Conservation (phyloP, 2,888 invertebrate species). For the Amphipyra tragopoginis region DNA sequence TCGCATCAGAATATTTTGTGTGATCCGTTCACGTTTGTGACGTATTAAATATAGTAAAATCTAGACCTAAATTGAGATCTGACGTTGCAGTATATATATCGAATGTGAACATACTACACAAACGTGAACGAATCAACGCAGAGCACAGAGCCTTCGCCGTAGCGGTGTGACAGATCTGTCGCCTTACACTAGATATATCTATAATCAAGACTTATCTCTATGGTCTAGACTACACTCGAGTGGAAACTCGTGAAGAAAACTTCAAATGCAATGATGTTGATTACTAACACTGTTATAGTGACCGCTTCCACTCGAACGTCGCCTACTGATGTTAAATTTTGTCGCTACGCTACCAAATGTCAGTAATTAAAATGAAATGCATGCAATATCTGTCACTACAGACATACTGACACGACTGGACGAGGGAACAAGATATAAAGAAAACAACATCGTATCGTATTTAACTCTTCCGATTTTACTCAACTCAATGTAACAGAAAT, state of each 20-base stretch:
- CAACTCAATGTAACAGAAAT: constrained; percentile 86
- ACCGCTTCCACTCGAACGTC: constrained; percentile 59
- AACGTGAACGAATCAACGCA: constrained; percentile 77
- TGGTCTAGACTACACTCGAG: constrained; percentile 53
- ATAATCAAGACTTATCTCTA: constrained; percentile 79
- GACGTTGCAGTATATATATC: background rate
- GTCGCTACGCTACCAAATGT: constrained; percentile 80
- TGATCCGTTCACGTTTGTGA: constrained; percentile 54
- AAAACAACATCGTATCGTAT: constrained; percentile 86
- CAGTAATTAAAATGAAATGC: constrained; percentile 63
- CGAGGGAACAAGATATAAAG: constrained; percentile 79
- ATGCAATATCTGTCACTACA: constrained; percentile 64
- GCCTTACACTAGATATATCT: constrained; percentile 83
- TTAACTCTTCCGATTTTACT: constrained; percentile 86
- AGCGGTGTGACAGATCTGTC: constrained; percentile 85
- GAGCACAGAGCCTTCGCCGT: constrained; percentile 80
- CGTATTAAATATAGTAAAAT: constrained; percentile 1
- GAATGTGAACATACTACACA: constrained; percentile 20
- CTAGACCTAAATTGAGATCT: constrained; percentile 25
- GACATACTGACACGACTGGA: constrained; percentile 66
- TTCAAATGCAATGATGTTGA: constrained; percentile 38
- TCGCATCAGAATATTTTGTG: constrained; percentile 62
- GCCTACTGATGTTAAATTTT: constrained; percentile 72
- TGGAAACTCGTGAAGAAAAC: constrained; percentile 41
- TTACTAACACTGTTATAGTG: constrained; percentile 17